A percentile compares a stretch with the other conserved stretches of the same genome.
Conservation (phyloP, 2,113 vertebrate species). For the Peromyscus maniculatus region DNA sequence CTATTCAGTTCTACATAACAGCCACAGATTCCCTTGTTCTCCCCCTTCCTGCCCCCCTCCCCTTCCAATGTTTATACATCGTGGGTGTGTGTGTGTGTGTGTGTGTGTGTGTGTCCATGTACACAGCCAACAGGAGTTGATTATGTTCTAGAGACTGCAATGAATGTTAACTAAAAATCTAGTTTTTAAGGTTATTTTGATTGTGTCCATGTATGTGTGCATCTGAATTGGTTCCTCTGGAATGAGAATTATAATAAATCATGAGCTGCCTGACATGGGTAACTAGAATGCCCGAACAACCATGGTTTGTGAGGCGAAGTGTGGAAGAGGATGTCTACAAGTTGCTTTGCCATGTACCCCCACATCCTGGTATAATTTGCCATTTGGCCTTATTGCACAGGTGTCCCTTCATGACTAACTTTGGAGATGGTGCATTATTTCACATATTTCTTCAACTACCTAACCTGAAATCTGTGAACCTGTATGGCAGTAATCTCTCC, state of each 20-base stretch:
- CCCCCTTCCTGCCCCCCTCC: too few relatives aligned
- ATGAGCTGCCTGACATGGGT: background rate
- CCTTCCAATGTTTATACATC: too few relatives aligned
- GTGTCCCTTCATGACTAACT: background rate
- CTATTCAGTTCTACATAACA: too few relatives aligned
- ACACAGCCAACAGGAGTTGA: background rate
- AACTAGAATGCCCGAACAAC: too few relatives aligned
- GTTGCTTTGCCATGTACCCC: background rate
- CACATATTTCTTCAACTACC: background rate
- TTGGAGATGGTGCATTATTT: background rate
- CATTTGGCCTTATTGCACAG: background rate
- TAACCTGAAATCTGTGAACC: slow-evolving; percentile 1
- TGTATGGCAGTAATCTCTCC: background rate
- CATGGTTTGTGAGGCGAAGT: background rate
- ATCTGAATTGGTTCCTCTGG: background rate
- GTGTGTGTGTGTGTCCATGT: background rate
- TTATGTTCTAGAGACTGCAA: background rate
- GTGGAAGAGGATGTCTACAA: accelerated
- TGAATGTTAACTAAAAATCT: background rate
- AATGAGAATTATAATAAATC: background rate
- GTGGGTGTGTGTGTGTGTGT: background rate
- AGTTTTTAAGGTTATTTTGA: background rate
- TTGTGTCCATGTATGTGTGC: background rate
- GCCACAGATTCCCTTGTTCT: too few relatives aligned
- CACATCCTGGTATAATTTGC: accelerated